phyloP scores from a whole-genome alignment of 92 coral and sea anemone species.

The Anthopleura xanthogrammica region DNA sequence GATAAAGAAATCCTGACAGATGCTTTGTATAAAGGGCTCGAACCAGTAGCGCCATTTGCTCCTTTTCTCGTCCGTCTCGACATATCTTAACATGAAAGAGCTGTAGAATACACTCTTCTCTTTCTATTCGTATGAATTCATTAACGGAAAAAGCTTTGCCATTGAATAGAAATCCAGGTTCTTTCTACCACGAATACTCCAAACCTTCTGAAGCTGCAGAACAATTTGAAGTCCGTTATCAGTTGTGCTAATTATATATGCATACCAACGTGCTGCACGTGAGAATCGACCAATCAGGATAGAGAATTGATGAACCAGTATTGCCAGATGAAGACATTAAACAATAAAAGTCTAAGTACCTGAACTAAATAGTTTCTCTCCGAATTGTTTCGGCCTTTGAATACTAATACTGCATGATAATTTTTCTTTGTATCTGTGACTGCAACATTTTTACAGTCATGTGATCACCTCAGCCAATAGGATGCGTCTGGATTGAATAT shows the following conservation, averaged over 20 bases:
- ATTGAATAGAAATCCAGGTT: neutral
- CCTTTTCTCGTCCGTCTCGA: neutral
- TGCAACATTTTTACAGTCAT: neutral
- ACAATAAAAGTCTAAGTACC: neutral
- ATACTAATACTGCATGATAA: neutral
- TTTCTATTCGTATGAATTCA: neutral
- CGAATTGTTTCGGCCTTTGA: no score
- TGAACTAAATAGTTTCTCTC: neutral
- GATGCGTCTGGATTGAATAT: neutral
- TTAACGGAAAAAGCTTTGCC: neutral
- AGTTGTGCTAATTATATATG: neutral
- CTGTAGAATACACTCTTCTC: neutral
- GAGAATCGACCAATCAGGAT: neutral
- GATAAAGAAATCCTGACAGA: neutral
- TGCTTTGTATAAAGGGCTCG: neutral
- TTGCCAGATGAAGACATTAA: neutral
- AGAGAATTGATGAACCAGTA: neutral
- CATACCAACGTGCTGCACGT: neutral
- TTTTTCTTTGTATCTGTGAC: neutral
- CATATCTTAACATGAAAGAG: neutral
- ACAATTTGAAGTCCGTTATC: neutral
- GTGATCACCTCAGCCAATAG: neutral
- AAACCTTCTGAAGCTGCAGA: neutral
- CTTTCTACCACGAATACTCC: neutral
- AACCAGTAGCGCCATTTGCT: neutral